Base-by-base conservation (phyloP, 2,888 invertebrate genomes). In the Parasteatoda lunata region DNA sequence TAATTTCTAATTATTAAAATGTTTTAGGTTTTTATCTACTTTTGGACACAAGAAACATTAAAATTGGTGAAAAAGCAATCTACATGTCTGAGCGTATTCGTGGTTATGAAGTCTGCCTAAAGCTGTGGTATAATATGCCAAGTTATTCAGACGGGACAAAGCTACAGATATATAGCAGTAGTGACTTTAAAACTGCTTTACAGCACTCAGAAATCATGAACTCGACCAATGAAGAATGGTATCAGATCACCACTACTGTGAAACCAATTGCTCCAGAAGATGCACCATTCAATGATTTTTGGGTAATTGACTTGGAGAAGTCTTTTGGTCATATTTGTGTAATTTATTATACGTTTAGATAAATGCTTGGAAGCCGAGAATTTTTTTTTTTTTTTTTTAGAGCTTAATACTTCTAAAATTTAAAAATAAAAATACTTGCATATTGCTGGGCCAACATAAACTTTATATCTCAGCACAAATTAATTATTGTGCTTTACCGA, bases 51-150 rank as follows among this genome's bases (percentile, higher is more conserved):
- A 48, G 70, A 45, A 45, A 54, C n/a, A 15, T 64, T 49, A n/a
- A 15, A n/a, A 6, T 3, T 3, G 73, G 77, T 3, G 52, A 88
- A 64, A 77, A 82, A 72, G 89, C 89, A 5, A 80, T 87, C 13
- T 77, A 81, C 13, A 59, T 89, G 71, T 89, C 89, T 4, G 89
- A 89, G 64, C 69, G 84, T n/a, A 64, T 88, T 13, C 65, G 11
- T 2, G n/a, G 75, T 5, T 66, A 59, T 48, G 59, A 65, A 9
- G 64, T 75, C 11, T 88, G 88, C 51, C 30, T 88, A 8, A 76
- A 13, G n/a, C 52, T 88, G 13, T 88, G 83, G 88, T 87, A 87
- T 65, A 48, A 68, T 13, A 54, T 51, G 3, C 72, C 76, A 0
- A 79, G 48, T 49, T 70, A 52, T n/a, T 48, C 69, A 49, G 69